phyloP scores from a whole-genome alignment of 1,140 invertebrate species.

The Adelges cooleyi region DNA sequence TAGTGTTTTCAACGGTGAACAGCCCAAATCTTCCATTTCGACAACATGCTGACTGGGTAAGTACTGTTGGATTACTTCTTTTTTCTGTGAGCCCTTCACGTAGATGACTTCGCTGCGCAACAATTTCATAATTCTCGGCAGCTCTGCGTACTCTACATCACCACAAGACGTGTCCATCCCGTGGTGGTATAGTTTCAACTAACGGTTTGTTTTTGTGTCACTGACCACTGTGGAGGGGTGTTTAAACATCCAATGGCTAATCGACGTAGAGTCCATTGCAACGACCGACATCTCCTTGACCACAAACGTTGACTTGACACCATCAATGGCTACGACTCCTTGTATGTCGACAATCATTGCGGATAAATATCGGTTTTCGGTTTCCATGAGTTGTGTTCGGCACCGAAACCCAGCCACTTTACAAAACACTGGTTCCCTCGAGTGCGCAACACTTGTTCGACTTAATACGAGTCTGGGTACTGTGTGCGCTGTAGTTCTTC shows the following conservation, averaged over 20 bases:
- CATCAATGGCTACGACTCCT: too few relatives aligned
- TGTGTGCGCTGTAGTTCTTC: conserved; percentile 32
- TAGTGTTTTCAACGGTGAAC: too few relatives aligned
- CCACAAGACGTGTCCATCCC: too few relatives aligned
- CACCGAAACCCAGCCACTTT: conserved; percentile 30
- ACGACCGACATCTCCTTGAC: background rate
- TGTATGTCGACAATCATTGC: too few relatives aligned
- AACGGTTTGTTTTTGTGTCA: background rate
- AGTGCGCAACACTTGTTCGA: conserved; percentile 36
- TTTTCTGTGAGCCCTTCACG: background rate
- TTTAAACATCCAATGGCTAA: background rate
- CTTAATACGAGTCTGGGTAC: conserved; percentile 40
- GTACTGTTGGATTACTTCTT: background rate
- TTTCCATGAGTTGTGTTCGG: background rate
- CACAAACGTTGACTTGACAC: background rate
- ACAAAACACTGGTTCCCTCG: conserved; percentile 21
- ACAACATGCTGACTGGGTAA: background rate
- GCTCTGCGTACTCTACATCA: too few relatives aligned
- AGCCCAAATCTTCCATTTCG: too few relatives aligned
- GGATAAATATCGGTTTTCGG: background rate
- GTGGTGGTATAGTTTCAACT: background rate
- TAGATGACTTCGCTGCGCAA: too few relatives aligned
- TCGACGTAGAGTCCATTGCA: background rate
- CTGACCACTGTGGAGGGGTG: background rate
- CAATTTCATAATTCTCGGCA: too few relatives aligned